A percentile compares a stretch with the other conserved stretches of the same genome.
phyloP scores from a whole-genome alignment of 2,113 vertebrate genomes.

The Ctenomys sociabilis region DNA sequence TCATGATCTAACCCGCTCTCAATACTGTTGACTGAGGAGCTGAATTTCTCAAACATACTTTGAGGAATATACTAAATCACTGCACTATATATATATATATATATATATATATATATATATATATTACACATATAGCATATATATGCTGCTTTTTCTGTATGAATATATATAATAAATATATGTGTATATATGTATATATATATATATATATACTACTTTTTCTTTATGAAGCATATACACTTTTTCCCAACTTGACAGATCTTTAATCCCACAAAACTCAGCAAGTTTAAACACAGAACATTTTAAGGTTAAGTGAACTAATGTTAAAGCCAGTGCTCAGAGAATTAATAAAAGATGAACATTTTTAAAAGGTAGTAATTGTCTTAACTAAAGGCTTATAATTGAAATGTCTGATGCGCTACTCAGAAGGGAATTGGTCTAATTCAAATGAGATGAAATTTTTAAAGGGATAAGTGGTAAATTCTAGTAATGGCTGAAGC shows the following conservation, averaged over 20 bases:
- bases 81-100: not conserved
- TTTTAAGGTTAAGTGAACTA: constrained; percentile 13
- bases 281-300: constrained; percentile 36
- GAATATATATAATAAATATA: too few relatives aligned
- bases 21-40: not conserved
- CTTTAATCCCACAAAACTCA: constrained; percentile 21
- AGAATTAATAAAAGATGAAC: constrained; percentile 15
- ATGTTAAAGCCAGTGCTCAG: constrained; percentile 8
- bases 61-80: not conserved
- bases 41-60: not conserved
- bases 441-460: constrained; percentile 10
- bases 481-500: not conserved
- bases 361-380: constrained; percentile 53
- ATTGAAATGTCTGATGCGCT: constrained; percentile 46
- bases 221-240: not conserved
- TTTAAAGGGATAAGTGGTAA: not conserved
- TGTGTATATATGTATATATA: too few relatives aligned
- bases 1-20: not conserved
- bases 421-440: constrained; percentile 22
- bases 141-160: too few relatives aligned
- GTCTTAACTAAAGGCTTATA: constrained; percentile 57
- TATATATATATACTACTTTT: not conserved
- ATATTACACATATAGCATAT: too few relatives aligned
- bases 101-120: too few relatives aligned
- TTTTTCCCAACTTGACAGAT: not conserved